Base-by-base conservation (phyloP, 2,113 vertebrate genomes). In the Labrus mixtus region DNA sequence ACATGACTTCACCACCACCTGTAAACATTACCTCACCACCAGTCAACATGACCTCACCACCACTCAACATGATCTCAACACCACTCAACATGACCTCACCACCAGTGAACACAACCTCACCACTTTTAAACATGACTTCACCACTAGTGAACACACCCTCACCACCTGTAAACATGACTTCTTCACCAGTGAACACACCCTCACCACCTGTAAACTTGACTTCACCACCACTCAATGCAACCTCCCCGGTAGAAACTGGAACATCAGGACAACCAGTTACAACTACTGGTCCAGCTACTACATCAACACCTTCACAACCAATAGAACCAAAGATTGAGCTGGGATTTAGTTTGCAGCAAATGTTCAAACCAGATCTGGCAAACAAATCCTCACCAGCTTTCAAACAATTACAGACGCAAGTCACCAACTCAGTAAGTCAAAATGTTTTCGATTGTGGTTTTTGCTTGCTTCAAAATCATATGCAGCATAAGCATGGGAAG, bases 361-460 rank as follows among this genome's bases (percentile, higher is more conserved):
- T 0, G 0, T 79, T 79, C 48, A 20, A n/a, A 16, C 0, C 1
- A 29, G 0, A 9, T 12, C 39, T 73, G 17, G 0, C 0, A 41
- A 16, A 73, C 63, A 20, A 2, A 1, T 56, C 2, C 0, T 62
- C 69, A 61, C 17, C 39, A 29, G 9, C 4, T 10, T 79, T 0
- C 1, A 20, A 19, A 1, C 0, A 17, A 10, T 61, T 79, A 19
- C 10, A 17, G 19, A 1, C 1, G 0, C 0, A 0, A 8, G 54
- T 79, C 2, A 8, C 63, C 0, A 0, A 9, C n/a, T 20, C 2
- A 7, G 77, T 79, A 19, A 73, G 69, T 79, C 46, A 6, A 9
- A 6, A 58, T 15, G 15, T 25, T 10, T 39, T 23, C 12, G 10
- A 1, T 22, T 37, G 16, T 0, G 20, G 57, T 22, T 10, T 10